Base-by-base conservation (phyloP, 2,113 vertebrate species). In the Macquaria ambigua region DNA sequence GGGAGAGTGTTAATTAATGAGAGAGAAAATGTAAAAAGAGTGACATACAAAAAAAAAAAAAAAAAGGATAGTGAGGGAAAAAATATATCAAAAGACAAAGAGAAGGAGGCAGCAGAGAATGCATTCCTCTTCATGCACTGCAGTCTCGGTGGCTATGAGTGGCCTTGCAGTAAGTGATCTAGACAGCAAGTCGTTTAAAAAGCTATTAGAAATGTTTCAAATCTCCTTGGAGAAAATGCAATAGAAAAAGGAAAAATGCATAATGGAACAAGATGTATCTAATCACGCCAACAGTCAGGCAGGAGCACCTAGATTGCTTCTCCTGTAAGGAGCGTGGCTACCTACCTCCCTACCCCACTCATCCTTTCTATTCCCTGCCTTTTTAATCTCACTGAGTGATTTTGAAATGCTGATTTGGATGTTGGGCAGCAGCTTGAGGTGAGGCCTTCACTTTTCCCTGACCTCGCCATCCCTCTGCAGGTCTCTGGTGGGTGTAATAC, bases 301-400 rank as follows among this genome's bases (percentile, higher is more conserved):
- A 80, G 87, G 71, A 81, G 72, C 59, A 73, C 39, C 62, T 74
- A 83, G 87, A 89, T 93, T 90, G 83, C 86, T 89, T 84, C 77
- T 82, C 69, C 74, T 78, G 74, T 34, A 74, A 75, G 58, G 62
- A 87, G 28, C 20, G 15, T 58, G 18, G 58, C 82, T 71, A 48
- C 74, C 79, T 68, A 20, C 69, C 55, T 82, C 85, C 77, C 77
- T 53, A 8, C 43, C 69, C 62, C 87, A 73, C 84, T 89, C 80
- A 82, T 84, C 56, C 28, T 48, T 59, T 84, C 77, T 74, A 50
- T 82, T 37, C 80, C 21, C 81, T 61, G 73, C 73, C 87, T 83
- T 94, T 96, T 95, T 95, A 96, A 96, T 96, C 95, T 95, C 18
- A n/a, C 85, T 93, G 95, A 95, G 95, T 95, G 94, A 94, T 94